Conservation (phyloP, 2,888 invertebrate genomes). For the Drosophila histrio region DNA sequence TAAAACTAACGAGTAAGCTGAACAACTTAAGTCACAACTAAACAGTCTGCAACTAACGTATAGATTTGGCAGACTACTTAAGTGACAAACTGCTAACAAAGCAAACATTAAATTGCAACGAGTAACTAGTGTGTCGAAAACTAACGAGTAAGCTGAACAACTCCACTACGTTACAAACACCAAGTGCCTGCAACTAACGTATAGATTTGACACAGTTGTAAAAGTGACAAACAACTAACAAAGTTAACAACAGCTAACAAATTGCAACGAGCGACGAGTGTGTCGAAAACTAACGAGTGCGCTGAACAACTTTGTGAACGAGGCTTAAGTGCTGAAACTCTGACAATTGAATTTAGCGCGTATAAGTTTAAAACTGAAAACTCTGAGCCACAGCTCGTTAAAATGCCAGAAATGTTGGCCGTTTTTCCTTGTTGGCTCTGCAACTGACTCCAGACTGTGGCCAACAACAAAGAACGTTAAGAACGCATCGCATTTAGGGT, state of each 20-base stretch:
- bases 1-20: background rate
- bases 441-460: slow-evolving; percentile 9
- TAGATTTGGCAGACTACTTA: background rate
- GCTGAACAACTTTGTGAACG: slow-evolving; percentile 1
- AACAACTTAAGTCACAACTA: too few species aligned
- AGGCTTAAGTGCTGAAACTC: background rate
- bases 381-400: slow-evolving; percentile 19
- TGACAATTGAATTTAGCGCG: slow-evolving; percentile 27
- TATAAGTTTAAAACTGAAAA: slow-evolving; percentile 4
- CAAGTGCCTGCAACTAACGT: background rate
- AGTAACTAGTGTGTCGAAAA: background rate
- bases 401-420: slow-evolving; percentile 71
- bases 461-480: slow-evolving; percentile 30
- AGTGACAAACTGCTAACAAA: too few species aligned
- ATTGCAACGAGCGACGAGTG: background rate
- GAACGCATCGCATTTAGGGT: slow-evolving; percentile 17
- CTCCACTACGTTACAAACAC: too few species aligned
- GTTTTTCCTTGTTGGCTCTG: slow-evolving; percentile 2
- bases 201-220: background rate
- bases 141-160: background rate
- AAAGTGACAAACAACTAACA: background rate
- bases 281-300: slow-evolving; percentile 12
- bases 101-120: background rate
- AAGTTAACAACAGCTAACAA: background rate
- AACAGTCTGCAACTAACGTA: too few species aligned